These are phyloP conservation scores for Harmothoe impar DNA, from an alignment of 2,888 invertebrate species.

Conservation along the genomic window DNA sequence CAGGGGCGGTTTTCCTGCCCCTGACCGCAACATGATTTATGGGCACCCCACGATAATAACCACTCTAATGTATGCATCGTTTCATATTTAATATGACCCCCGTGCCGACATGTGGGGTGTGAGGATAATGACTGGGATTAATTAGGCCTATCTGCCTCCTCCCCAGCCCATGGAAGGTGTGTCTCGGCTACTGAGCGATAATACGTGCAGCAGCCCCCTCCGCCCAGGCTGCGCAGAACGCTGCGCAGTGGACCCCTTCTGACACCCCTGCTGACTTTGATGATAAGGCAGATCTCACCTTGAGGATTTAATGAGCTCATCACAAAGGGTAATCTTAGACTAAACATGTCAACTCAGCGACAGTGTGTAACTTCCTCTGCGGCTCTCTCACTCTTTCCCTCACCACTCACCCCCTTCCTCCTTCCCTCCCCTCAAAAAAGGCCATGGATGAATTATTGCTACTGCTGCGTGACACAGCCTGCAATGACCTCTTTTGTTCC, in stretches of 20 bases:
- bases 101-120: slow-evolving; percentile 28
- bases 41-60: slow-evolving; percentile 22
- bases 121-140: slow-evolving; percentile 55
- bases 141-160: slow-evolving; percentile 30
- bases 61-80: slow-evolving; percentile 51
- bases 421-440: background rate
- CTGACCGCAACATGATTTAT: slow-evolving; percentile 22
- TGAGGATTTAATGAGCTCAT: slow-evolving; percentile 24
- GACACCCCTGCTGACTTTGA: slow-evolving; percentile 35
- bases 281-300: slow-evolving; percentile 42
- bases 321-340: slow-evolving; percentile 28
- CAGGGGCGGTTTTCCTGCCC: background rate
- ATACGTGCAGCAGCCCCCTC: background rate
- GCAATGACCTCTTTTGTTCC: slow-evolving; percentile 38
- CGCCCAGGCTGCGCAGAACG: slow-evolving; percentile 10
- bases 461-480: background rate
- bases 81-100: slow-evolving; percentile 49
- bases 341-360: slow-evolving; percentile 35
- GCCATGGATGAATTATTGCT: background rate
- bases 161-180: background rate
- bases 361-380: background rate
- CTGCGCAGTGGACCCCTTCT: background rate
- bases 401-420: background rate
- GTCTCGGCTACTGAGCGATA: background rate
- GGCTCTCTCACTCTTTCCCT: background rate